These are phyloP conservation scores for Parotocinclus haroldoi DNA, from an alignment of 2,797 vertebrate species.

Conservation along the genomic window DNA sequence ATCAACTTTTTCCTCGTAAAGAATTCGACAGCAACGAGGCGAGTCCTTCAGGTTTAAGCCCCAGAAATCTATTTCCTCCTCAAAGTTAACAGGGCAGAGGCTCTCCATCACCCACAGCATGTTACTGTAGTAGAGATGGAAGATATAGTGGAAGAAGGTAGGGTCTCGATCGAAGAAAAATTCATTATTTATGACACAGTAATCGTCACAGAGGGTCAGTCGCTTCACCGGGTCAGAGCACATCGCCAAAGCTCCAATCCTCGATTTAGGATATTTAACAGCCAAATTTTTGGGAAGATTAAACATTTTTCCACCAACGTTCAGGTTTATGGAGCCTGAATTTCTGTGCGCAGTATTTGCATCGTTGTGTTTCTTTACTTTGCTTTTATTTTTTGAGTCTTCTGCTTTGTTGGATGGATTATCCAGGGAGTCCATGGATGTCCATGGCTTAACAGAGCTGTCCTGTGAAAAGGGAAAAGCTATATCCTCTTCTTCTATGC, in stretches of 20 bases:
- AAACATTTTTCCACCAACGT: slow-evolving; percentile 81
- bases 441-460: slow-evolving; percentile 80
- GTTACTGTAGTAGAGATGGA: slow-evolving; percentile 84
- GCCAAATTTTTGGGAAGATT: slow-evolving; percentile 72
- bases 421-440: slow-evolving; percentile 77
- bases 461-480: slow-evolving; percentile 79
- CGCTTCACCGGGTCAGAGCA: slow-evolving; percentile 73
- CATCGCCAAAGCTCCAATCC: slow-evolving; percentile 78
- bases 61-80: slow-evolving; percentile 87
- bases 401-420: slow-evolving; percentile 32
- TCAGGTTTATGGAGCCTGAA: slow-evolving; percentile 74
- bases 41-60: slow-evolving; percentile 78
- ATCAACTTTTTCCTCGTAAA: slow-evolving; percentile 84
- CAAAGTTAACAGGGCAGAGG: slow-evolving; percentile 82
- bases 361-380: slow-evolving; percentile 25
- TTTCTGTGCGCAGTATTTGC: slow-evolving; percentile 41
- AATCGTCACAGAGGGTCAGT: slow-evolving; percentile 84
- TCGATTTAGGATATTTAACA: slow-evolving; percentile 73
- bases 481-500: slow-evolving; percentile 59
- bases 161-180: slow-evolving; percentile 90
- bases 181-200: slow-evolving; percentile 79
- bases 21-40: slow-evolving; percentile 83
- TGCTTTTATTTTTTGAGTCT: background rate
- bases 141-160: slow-evolving; percentile 83
- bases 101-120: slow-evolving; percentile 86